phyloP scores from a whole-genome alignment of 1,140 invertebrate genomes.

The Trissolcus basalis region DNA sequence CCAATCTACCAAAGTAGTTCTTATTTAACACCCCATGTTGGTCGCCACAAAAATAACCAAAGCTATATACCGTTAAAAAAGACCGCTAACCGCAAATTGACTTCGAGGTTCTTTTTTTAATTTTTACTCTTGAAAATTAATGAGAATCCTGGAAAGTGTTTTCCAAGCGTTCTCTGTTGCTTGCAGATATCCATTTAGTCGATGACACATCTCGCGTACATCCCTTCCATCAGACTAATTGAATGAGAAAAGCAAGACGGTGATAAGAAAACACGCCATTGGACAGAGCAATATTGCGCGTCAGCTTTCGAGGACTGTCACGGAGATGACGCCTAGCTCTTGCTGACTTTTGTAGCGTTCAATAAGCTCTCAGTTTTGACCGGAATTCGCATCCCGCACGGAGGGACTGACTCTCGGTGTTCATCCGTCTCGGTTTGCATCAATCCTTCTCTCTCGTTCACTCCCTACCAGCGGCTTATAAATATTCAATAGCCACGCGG shows the following conservation, averaged over 20 bases:
- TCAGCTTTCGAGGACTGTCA: conserved; percentile 45
- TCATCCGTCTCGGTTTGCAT: conserved; percentile 3
- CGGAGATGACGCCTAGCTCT: conserved; percentile 31
- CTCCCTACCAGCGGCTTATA: conserved; percentile 69
- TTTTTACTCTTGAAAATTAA: neutral
- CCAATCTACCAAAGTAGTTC: conserved; percentile 22
- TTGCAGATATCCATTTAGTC: conserved; percentile 9
- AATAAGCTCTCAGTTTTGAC: conserved; percentile 49
- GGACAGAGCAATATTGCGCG: conserved; percentile 49
- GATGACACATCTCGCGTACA: conserved; percentile 19
- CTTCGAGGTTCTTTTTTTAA: neutral
- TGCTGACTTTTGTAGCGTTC: conserved; percentile 40
- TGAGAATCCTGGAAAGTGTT: neutral
- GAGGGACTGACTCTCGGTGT: conserved; percentile 28
- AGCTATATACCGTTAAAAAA: neutral
- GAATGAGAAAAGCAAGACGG: conserved; percentile 32
- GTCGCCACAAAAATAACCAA: neutral
- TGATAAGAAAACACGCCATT: conserved; percentile 42
- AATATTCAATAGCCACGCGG: conserved; percentile 78
- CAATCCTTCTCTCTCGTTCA: conserved; percentile 16
- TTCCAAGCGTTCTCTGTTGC: too few species aligned
- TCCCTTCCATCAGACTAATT: conserved; percentile 41
- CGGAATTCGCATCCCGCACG: conserved; percentile 7
- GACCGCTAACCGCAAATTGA: too few species aligned
- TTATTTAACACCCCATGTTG: neutral